A percentile compares a stretch with the other conserved stretches of the same genome.
These are phyloP conservation scores for Polyommatus icarus DNA, from an alignment of 2,888 invertebrate genomes.

Conservation along the genomic window DNA sequence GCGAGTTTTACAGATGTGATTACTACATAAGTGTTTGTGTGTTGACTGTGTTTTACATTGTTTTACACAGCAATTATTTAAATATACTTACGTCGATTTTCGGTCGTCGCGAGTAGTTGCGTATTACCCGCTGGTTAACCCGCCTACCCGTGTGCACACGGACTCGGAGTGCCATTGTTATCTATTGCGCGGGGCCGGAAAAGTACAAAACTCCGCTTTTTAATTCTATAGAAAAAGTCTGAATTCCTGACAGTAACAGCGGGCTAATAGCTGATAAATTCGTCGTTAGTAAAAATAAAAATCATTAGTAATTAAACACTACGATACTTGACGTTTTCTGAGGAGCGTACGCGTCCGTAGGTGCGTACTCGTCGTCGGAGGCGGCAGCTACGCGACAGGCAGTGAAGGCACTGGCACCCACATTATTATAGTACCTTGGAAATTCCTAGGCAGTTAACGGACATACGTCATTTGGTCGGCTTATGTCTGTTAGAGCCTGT, in stretches of 20 bases:
- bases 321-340: background rate
- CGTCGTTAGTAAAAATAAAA: background rate
- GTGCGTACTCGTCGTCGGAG: background rate
- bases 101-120: conserved; percentile 3
- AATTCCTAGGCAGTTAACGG: no score
- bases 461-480: no score
- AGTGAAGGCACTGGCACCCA: background rate
- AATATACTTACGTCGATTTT: conserved; percentile 5
- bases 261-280: background rate
- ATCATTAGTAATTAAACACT: background rate
- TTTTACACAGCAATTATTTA: background rate
- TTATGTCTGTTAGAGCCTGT: no score
- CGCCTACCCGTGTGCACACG: conserved; percentile 6
- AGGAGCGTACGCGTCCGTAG: background rate
- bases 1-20: background rate
- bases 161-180: conserved; percentile 7
- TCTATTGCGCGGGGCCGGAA: conserved; percentile 9
- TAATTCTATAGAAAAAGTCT: background rate
- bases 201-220: conserved; percentile 17
- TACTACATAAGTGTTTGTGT: background rate
- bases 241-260: background rate
- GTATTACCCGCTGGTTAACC: background rate
- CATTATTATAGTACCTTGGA: no score
- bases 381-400: background rate
- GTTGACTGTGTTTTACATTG: background rate